phyloP scores from a whole-genome alignment of 2,888 invertebrate genomes.

The Mellilla xanthometata region DNA sequence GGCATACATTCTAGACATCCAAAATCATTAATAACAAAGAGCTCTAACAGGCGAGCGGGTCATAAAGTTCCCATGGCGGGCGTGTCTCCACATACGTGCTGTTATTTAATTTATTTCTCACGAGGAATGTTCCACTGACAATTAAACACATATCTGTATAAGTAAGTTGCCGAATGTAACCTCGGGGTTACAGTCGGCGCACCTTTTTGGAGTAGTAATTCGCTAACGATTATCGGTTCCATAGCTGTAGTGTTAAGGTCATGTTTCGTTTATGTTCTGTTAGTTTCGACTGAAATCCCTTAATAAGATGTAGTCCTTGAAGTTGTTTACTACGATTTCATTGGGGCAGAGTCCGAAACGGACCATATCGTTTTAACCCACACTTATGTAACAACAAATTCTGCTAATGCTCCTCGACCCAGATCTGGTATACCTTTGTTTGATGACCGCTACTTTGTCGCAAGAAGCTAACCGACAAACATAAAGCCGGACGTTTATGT shows the following conservation, averaged over 20 bases:
- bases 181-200: slow-evolving; percentile 48
- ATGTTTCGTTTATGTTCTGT: slow-evolving; percentile 26
- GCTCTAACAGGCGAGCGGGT: slow-evolving; percentile 18
- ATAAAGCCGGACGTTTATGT: background rate
- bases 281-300: slow-evolving; percentile 31
- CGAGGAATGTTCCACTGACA: slow-evolving; percentile 29
- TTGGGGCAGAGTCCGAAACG: slow-evolving; percentile 14
- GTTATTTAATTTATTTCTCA: slow-evolving; percentile 38
- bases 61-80: slow-evolving; percentile 27
- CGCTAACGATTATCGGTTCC: slow-evolving; percentile 26
- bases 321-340: slow-evolving; percentile 24
- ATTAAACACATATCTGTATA: slow-evolving; percentile 40
- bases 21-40: slow-evolving; percentile 39
- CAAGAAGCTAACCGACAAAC: background rate
- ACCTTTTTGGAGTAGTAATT: slow-evolving; percentile 39
- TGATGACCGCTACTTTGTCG: slow-evolving; percentile 17
- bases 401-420: slow-evolving; percentile 23
- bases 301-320: slow-evolving; percentile 45
- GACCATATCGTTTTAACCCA: slow-evolving; percentile 4
- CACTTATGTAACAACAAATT: slow-evolving; percentile 7
- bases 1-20: slow-evolving; percentile 30
- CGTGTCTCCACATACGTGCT: slow-evolving; percentile 22
- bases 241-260: slow-evolving; percentile 32
- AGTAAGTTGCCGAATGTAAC: slow-evolving; percentile 43
- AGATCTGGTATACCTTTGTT: slow-evolving; percentile 36